Conservation (phyloP, 2,888 invertebrate genomes). For the Marasmarcha lunaedactyla region DNA sequence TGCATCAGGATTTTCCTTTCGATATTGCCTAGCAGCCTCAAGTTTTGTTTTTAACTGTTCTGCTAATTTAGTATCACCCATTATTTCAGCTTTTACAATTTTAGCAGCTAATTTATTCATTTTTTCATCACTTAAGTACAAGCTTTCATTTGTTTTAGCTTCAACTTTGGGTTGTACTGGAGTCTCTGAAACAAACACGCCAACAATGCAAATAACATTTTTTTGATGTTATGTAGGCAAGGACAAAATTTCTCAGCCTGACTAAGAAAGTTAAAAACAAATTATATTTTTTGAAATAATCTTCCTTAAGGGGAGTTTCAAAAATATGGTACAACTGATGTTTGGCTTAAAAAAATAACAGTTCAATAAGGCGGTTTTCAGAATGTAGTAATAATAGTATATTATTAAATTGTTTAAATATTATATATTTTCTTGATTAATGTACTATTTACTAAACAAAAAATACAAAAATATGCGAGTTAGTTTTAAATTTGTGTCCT, state of each 20-base stretch:
- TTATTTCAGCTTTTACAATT: conserved; percentile 93
- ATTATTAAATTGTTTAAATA: too few relatives aligned
- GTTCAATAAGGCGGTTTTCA: too few relatives aligned
- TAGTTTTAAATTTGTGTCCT: too few relatives aligned
- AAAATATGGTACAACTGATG: conserved; percentile 4
- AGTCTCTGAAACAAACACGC: too few relatives aligned
- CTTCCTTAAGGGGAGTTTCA: conserved; percentile 11
- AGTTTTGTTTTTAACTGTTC: conserved; percentile 79
- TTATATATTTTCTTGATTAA: conserved; percentile 8
- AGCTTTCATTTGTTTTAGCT: conserved; percentile 15
- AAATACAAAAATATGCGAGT: not conserved
- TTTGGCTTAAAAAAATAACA: not conserved
- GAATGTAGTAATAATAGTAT: too few relatives aligned
- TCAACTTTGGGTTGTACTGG: not conserved
- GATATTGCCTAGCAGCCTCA: conserved; percentile 74
- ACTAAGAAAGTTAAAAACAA: too few relatives aligned
- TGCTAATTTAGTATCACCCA: conserved; percentile 82
- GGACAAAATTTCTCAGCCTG: too few relatives aligned
- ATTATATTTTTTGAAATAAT: too few relatives aligned
- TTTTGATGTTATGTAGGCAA: too few relatives aligned
- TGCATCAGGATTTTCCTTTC: conserved; percentile 47
- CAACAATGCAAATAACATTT: too few relatives aligned
- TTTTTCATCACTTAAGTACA: conserved; percentile 79
- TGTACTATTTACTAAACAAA: conserved; percentile 1
- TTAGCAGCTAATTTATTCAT: conserved; percentile 92